Evolutionary conservation across 2,888 invertebrate genomes (phyloP), one percentile per base, ranked within the genome.

Genomic region (Clistopyga incitator): DNA sequence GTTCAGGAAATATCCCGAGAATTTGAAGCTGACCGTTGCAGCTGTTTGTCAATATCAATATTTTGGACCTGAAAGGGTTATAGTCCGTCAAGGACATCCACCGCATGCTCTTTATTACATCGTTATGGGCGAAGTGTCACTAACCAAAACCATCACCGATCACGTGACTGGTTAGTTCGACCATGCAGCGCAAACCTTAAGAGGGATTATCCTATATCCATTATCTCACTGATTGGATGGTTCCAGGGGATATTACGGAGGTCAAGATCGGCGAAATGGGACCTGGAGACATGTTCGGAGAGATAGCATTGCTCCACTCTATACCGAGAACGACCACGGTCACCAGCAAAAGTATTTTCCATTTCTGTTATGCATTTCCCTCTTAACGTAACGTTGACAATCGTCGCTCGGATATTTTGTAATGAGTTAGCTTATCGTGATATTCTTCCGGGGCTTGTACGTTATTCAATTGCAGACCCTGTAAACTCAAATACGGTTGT

Each of bases 21-120:
- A 95, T 86, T 94, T 96, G 10, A 95, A 95, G 88, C 94, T 94
- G 85, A 94, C 95, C 68, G 90, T 97, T 56, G 95, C 96, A 0
- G 94, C 94, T 0, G 94, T 95, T 0, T 94, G 95, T 0, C 94
- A 95, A 87, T 96, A 96, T 92, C 94, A 94, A 86, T 96, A 95
- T 87, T 95, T 95, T 81, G 93, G 94, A 0, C 94, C 95, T 0
- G 95, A 94, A 0, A 94, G 96, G 1, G 93, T 94, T 0, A 94
- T 97, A 64, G 95, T 96, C 0, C 94, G 95, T 13, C 95, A 96
- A 89, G 94, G 95, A 13, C 95, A 95, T 77, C 92, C 93, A 2
- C 95, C 96, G 0, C 93, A 94, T 77, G 95, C 95, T 0, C 90
- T 96, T 65, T 96, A 96, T 90, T 96, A 96, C 90, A 94, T 97